Base-by-base conservation (phyloP, 2,113 vertebrate species). In the Trematocara zebra region DNA sequence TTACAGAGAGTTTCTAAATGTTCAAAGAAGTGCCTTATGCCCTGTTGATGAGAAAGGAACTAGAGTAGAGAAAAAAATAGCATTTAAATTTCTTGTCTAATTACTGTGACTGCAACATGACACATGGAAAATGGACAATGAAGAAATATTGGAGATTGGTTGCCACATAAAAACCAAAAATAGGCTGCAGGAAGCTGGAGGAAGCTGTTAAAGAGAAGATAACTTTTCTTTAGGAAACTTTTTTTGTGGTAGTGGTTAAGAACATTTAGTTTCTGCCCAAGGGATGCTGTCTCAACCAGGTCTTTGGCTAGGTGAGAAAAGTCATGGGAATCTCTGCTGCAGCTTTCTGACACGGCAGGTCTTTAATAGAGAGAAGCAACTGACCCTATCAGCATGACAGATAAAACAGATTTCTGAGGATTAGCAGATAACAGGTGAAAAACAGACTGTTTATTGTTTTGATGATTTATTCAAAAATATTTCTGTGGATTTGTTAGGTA, bases 291-390 rank as follows among this genome's bases (percentile, higher is more conserved):
- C 78, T 86, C 20, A 56, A 78, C 81, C 78, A 69, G 59, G 69
- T 54, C 4, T 82, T 53, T 74, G 69, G 26, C 28, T 79, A 53
- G 80, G 59, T 51, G 81, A 80, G 51, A 59, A 59, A 80, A 79
- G 69, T 87, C 86, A 61, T 84, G 82, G 59, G 84, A 85, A 91
- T 56, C 47, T 79, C 33, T 61, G 11, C 84, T 82, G 11, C 54
- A 82, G 72, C 82, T 84, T 61, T 86, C 56, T 82, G 51, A 87
- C 82, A 76, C 80, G 59, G 81, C 78, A 49, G 78, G 23, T 76
- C 49, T 85, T 78, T 78, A 18, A 83, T 61, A 53, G 49, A 91
- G 57, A 33, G 57, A 80, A 54, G 44, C 61, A 88, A 5, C 37
- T 40, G 56, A 52, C 42, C 61, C 78, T 47, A 64, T 84, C 54